Base-by-base conservation (phyloP, 2,113 vertebrate species). In the Polypterus senegalus region DNA sequence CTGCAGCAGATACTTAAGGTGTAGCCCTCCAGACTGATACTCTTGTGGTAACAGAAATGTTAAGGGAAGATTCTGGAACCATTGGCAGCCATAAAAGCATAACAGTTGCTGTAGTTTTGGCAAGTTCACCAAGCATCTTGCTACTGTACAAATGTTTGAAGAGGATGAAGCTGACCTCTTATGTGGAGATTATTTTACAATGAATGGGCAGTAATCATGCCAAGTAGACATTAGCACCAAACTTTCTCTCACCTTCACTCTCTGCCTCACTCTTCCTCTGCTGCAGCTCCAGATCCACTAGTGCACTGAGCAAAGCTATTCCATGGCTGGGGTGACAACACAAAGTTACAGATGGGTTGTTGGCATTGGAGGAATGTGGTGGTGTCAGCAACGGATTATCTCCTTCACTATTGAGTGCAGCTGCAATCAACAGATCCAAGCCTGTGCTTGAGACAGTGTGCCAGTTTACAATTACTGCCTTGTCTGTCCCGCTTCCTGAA, bases 251-350 rank as follows among this genome's bases (percentile, higher is more conserved):
- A 95, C 92, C 91, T 70, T 78, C 77, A 47, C 65, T 61, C 67
- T 79, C 70, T 63, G 67, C 69, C 60, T 66, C 72, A 68, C 69
- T 80, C 65, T 70, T 76, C 58, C 76, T 84, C 67, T 74, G 84
- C 66, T 84, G 90, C 59, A 81, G 74, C 82, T 94, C 91, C 74
- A 98, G 81, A 68, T 96, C 92, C 0, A 91, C 94, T 73, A 98
- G 78, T 66, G 97, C 94, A 3, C 94, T 95, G 65, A 98, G 89
- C 71, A 98, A 88, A 72, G 90, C 87, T 47, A 98, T 94, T 59
- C 94, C 93, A 1, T 88, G 83, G 69, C 84, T 81, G 1, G 83
- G 76, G 0, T 69, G 67, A 58, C 47, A 63, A n/a, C 62, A 4
- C 71, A 59, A 69, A 61, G 65, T 66, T 49, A 72, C 69, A 1